These are phyloP conservation scores for Carabus problematicus DNA, from an alignment of 2,888 invertebrate genomes.

Conservation along the genomic window DNA sequence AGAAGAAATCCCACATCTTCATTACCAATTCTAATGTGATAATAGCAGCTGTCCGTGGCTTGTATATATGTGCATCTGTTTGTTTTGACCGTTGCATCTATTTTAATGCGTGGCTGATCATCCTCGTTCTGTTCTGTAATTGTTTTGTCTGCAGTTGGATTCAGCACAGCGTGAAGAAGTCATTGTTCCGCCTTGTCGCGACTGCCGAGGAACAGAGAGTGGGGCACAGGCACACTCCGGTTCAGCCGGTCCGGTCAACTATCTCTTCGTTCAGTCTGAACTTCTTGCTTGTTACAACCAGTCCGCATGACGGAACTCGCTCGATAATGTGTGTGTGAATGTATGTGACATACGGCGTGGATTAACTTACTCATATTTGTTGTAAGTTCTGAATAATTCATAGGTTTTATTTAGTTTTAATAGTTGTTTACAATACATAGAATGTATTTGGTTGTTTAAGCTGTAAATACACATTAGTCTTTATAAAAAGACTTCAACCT, in stretches of 20 bases:
- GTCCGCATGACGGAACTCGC: slow-evolving; percentile 8
- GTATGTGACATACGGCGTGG: slow-evolving; percentile 11
- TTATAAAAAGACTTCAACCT: no score
- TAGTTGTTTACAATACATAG: no score
- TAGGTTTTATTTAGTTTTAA: no score
- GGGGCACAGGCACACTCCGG: slow-evolving; percentile 24
- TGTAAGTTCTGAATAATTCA: slow-evolving; percentile 1
- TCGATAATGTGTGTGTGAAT: neutral
- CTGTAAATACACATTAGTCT: no score
- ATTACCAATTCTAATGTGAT: no score
- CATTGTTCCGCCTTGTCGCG: slow-evolving; percentile 34
- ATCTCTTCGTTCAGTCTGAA: slow-evolving; percentile 26
- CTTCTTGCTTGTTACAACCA: slow-evolving; percentile 9
- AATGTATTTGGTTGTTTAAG: no score
- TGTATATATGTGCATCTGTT: no score
- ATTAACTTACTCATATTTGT: slow-evolving; percentile 2
- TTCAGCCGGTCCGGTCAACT: slow-evolving; percentile 26
- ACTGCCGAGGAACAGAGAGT: slow-evolving; percentile 14
- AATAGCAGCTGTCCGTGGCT: no score
- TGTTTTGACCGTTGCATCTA: no score
- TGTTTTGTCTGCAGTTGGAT: neutral
- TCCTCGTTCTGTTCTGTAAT: neutral
- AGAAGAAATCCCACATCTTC: no score
- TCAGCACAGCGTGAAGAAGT: slow-evolving; percentile 20
- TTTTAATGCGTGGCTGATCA: slow-evolving; percentile 12